These are phyloP conservation scores for Jacana jacana DNA, from an alignment of 2,113 vertebrate species.

Conservation along the genomic window DNA sequence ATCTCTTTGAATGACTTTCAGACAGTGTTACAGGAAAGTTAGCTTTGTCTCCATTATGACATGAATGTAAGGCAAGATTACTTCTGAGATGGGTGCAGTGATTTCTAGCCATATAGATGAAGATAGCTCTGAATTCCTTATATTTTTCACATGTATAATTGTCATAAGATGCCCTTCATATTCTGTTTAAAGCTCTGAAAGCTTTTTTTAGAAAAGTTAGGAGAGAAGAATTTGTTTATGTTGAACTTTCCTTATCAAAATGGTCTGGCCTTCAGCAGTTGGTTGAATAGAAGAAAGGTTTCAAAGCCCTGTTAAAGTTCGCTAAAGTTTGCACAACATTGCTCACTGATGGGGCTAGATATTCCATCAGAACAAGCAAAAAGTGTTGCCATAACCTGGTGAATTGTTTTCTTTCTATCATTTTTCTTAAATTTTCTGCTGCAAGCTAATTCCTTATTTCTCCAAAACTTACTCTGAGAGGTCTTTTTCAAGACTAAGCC, in stretches of 20 bases:
- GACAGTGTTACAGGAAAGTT: slow-evolving; percentile 16
- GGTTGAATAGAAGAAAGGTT: neutral
- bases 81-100: slow-evolving; percentile 39
- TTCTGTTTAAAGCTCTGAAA: slow-evolving; percentile 12
- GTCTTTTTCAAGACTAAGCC: neutral
- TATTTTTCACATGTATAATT: slow-evolving; percentile 32
- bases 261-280: neutral
- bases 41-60: slow-evolving; percentile 57
- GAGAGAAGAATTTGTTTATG: neutral
- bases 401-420: neutral
- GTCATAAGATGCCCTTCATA: slow-evolving; percentile 45
- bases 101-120: slow-evolving; percentile 36
- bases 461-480: neutral
- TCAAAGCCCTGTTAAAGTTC: neutral
- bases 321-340: neutral
- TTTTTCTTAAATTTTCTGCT: neutral
- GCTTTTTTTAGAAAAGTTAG: slow-evolving; percentile 21
- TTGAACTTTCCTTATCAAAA: neutral
- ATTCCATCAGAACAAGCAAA: neutral
- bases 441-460: neutral
- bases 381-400: neutral
- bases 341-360: neutral
- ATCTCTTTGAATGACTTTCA: slow-evolving; percentile 59
- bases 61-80: slow-evolving; percentile 37
- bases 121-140: slow-evolving; percentile 25